Evolutionary conservation across 2,888 invertebrate species (phyloP).

Genomic region (Cephonodes hylas): DNA sequence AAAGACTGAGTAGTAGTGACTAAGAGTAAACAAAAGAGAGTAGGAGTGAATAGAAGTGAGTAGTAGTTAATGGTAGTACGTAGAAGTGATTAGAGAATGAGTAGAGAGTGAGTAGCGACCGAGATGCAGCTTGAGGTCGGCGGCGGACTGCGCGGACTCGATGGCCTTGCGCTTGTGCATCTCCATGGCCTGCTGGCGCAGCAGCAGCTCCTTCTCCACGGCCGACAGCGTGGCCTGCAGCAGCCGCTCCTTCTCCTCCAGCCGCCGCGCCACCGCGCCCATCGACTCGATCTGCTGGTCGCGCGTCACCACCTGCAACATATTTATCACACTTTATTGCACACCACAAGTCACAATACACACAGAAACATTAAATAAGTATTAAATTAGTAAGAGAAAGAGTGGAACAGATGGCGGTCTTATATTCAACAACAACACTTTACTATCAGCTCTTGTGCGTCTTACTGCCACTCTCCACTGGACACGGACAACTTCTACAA

Average conservation of each 20-base stretch:
- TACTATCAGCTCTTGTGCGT: too few relatives aligned
- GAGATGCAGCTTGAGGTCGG: conserved; percentile 97
- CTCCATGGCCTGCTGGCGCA: conserved; percentile 98
- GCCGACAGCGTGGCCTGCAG: conserved; percentile 95
- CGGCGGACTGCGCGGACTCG: conserved; percentile 97
- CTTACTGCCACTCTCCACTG: too few relatives aligned
- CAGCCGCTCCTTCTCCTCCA: conserved; percentile 97
- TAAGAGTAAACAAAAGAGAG: too few relatives aligned
- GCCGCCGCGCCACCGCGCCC: conserved; percentile 94
- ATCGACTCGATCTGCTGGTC: conserved; percentile 96
- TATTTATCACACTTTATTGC: too few relatives aligned
- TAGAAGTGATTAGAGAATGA: too few relatives aligned
- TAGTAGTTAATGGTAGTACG: too few relatives aligned
- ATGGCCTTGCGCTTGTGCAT: conserved; percentile 99
- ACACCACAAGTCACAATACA: neutral
- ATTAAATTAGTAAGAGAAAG: too few relatives aligned
- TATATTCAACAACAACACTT: too few relatives aligned
- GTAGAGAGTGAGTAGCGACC: conserved; percentile 78
- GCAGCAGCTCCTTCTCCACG: conserved; percentile 95
- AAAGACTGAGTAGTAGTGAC: too few relatives aligned
- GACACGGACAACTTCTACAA: too few relatives aligned
- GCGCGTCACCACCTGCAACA: conserved; percentile 85
- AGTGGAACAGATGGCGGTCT: too few relatives aligned
- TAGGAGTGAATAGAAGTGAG: too few relatives aligned
- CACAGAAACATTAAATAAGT: neutral